Evolutionary conservation across 2,888 invertebrate genomes (phyloP), one percentile per base, ranked within the genome.

Genomic region (Sarcophaga variegata): DNA sequence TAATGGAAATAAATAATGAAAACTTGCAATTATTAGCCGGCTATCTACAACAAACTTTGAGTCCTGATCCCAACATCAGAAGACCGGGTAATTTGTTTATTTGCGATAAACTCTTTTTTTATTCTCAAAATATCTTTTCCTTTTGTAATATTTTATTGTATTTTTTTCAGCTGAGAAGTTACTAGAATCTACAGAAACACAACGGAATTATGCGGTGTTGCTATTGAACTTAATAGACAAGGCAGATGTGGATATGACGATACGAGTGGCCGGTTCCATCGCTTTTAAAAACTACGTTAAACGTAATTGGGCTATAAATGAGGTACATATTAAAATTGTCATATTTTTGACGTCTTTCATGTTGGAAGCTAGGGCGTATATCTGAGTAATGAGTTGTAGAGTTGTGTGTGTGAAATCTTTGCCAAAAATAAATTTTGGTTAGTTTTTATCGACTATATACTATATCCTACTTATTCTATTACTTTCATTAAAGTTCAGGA

Each of bases 241-340:
- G 90, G 94, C 96, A 67, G 96, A 96, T 88, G 94, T 97, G 66
- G 97, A 97, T 88, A 94, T 96, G 91, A 97, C 97, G 2, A 97
- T 98, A 82, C 94, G 98, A 88, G 95, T 98, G 62, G 97, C 98
- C 8, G 98, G 98, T 27, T 97, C 99, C 12, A 96, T 99, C 85
- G 97, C 97, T 0, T 98, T 99, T 92, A 99, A 99, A 93, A 99
- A 99, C 93, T 99, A 97, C 92, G 96, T 99, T 27, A 99, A 99
- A 93, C 95, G 98, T 78, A 98, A 99, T 93, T 99, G 99, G 99
- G 95, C 95, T 91, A 95, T 92, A 12, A 92, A 93, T 89, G 92
- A 96, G 91, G 97, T 97, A 94, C 94, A 96, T 94, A 88, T 27
- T 27, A 59, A n/a, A 17, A 17, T 8, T 11, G 11, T 17, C n/a